These are phyloP conservation scores for Campylorhamphus procurvoides DNA, from an alignment of 2,113 vertebrate genomes.

Conservation along the genomic window DNA sequence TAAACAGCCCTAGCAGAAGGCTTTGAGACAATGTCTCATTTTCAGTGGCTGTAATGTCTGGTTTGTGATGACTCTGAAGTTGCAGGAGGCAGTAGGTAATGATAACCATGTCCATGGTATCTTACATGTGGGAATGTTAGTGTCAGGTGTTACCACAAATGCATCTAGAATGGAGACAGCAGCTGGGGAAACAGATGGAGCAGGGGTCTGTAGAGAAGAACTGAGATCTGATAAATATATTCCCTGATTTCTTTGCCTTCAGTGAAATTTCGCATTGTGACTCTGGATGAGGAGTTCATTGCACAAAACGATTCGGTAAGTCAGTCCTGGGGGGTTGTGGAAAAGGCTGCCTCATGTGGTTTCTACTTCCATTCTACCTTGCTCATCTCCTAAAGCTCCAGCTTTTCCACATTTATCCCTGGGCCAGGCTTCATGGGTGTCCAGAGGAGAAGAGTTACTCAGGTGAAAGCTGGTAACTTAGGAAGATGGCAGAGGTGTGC, in stretches of 20 bases:
- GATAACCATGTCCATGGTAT: too few species aligned
- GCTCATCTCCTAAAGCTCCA: not conserved
- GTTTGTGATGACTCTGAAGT: not conserved
- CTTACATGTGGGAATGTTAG: rapidly evolving
- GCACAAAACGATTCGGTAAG: conserved; percentile 34
- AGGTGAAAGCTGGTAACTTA: not conserved
- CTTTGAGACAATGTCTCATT: not conserved
- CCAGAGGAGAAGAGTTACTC: not conserved
- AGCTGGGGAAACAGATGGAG: not conserved
- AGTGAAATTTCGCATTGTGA: conserved; percentile 64
- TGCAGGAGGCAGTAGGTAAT: not conserved
- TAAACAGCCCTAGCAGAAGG: not conserved
- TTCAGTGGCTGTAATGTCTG: not conserved
- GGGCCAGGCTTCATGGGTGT: not conserved
- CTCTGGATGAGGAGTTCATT: conserved; percentile 52
- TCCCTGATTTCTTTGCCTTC: not conserved
- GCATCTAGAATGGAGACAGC: not conserved
- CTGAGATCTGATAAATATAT: not conserved
- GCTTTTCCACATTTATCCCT: not conserved
- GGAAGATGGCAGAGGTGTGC: not conserved
- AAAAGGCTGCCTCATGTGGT: not conserved
- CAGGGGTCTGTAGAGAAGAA: not conserved
- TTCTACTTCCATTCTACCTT: not conserved
- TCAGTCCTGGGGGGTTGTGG: not conserved
- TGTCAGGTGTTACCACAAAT: not conserved